Conservation (phyloP, 2,113 vertebrate species). For the Cyanoramphus novaezelandiae region DNA sequence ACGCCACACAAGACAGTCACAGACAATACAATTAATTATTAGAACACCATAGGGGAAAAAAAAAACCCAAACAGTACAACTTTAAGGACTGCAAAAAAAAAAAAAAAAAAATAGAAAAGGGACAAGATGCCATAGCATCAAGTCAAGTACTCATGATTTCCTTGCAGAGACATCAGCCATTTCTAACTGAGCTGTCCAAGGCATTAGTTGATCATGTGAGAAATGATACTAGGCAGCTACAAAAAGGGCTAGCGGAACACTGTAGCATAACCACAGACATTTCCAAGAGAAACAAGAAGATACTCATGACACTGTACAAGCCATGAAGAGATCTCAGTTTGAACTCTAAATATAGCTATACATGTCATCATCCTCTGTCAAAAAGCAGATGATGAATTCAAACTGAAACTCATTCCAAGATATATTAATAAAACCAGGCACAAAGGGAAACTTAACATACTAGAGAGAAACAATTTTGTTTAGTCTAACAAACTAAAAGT, state of each 20-base stretch:
- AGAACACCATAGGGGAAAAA: rapidly evolving
- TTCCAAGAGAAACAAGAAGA: slow-evolving; percentile 25
- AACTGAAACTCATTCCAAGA: background rate
- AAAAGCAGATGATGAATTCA: background rate
- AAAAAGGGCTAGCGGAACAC: background rate
- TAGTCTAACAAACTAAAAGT: background rate
- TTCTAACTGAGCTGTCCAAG: background rate
- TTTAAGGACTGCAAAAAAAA: background rate
- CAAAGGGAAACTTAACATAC: background rate
- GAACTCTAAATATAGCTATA: background rate
- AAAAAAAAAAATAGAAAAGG: background rate
- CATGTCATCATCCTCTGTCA: background rate
- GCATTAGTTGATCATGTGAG: background rate
- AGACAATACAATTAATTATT: background rate
- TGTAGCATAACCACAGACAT: background rate
- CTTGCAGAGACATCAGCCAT: background rate
- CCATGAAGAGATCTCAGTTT: background rate
- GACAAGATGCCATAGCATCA: background rate
- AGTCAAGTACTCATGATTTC: background rate
- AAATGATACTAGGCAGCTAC: background rate
- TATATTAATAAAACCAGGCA: background rate
- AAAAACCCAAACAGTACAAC: background rate
- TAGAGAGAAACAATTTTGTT: background rate
- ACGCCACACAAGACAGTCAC: background rate
- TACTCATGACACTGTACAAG: background rate